These are phyloP conservation scores for Baryphthengus martii DNA, from an alignment of 2,113 vertebrate genomes.

Conservation along the genomic window DNA sequence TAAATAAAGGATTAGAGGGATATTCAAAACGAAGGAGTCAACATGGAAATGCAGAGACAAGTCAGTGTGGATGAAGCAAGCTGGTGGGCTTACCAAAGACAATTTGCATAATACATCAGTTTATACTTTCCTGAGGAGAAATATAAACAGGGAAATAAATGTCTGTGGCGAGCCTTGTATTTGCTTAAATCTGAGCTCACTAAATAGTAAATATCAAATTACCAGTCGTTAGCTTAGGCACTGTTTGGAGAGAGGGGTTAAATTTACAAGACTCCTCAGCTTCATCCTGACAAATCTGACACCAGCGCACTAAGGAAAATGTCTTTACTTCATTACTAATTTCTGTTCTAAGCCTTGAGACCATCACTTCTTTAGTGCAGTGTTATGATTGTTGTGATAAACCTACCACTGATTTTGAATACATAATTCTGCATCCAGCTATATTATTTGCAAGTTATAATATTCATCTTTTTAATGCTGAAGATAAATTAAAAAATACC, in stretches of 20 bases:
- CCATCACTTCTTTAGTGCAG: not conserved
- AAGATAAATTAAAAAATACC: not conserved
- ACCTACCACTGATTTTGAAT: not conserved
- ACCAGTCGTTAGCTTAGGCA: not conserved
- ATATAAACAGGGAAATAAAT: not conserved
- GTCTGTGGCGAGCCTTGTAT: not conserved
- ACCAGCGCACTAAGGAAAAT: not conserved
- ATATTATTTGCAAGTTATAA: not conserved
- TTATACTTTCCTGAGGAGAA: not conserved
- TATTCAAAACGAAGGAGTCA: not conserved
- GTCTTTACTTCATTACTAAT: not conserved
- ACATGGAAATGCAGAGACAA: not conserved
- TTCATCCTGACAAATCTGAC: not conserved
- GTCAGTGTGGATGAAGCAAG: not conserved
- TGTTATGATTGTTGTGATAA: not conserved
- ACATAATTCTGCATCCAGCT: not conserved
- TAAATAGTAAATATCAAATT: constrained; percentile 9
- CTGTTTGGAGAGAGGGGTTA: not conserved
- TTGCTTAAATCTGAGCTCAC: not conserved
- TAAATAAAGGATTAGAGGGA: not conserved
- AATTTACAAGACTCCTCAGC: not conserved
- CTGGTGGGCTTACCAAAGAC: not conserved
- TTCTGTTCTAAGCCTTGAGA: not conserved
- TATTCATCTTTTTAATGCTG: not conserved
- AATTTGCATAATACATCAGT: not conserved